Conservation (phyloP, 2,888 invertebrate genomes). For the Ditylenchus weischeri region DNA sequence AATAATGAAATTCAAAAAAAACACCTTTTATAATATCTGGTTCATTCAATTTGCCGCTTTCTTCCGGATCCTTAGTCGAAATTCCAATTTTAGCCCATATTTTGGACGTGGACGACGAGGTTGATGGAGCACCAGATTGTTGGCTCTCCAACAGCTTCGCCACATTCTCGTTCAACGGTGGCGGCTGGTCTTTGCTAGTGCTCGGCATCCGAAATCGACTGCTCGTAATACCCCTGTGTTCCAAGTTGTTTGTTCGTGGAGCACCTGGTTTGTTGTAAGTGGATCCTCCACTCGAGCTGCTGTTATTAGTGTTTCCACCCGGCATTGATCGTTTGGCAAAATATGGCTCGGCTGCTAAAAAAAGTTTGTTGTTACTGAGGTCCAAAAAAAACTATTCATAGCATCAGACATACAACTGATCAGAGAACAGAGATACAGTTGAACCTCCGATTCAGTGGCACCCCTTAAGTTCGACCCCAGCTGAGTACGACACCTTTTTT, state of each 20-base stretch:
- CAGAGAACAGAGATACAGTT: too few relatives aligned
- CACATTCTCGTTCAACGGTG: slow-evolving; percentile 3
- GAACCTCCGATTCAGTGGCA: too few relatives aligned
- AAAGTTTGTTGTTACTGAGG: too few relatives aligned
- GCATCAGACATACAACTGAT: too few relatives aligned
- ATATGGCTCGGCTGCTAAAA: too few relatives aligned
- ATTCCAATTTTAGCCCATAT: slow-evolving; percentile 9
- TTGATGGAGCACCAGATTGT: not conserved
- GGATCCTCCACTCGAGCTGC: not conserved
- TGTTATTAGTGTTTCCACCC: slow-evolving; percentile 1
- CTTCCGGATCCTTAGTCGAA: not conserved
- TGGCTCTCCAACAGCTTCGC: not conserved
- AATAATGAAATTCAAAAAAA: too few relatives aligned
- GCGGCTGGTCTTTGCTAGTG: not conserved
- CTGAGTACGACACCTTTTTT: too few relatives aligned
- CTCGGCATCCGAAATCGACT: not conserved
- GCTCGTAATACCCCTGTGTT: not conserved
- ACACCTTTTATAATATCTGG: too few relatives aligned
- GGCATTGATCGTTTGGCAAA: not conserved
- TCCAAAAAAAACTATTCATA: too few relatives aligned
- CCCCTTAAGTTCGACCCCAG: too few relatives aligned
- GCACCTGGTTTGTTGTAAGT: not conserved
- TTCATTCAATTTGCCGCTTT: too few relatives aligned
- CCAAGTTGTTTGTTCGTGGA: not conserved
- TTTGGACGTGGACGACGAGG: not conserved